phyloP scores from a whole-genome alignment of 2,113 vertebrate genomes.

The Elanoides forficatus region DNA sequence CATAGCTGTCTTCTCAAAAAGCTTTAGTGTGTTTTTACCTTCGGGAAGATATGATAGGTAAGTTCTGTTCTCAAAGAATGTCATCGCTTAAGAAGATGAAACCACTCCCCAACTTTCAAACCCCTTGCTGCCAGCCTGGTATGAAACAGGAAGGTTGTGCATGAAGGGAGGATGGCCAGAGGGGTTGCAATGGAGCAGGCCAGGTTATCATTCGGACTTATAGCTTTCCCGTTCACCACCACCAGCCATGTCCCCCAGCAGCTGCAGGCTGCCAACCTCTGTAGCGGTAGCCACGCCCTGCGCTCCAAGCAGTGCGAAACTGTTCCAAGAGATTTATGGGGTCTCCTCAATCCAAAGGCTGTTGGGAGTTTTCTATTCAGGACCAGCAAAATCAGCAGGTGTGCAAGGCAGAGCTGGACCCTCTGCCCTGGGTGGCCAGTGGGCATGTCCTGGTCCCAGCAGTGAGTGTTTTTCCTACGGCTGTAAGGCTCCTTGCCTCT shows the following conservation, averaged over 20 bases:
- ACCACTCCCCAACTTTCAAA: not conserved
- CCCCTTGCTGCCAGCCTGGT: not conserved
- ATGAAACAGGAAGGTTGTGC: not conserved
- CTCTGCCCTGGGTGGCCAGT: rapidly evolving
- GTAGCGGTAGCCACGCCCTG: no score
- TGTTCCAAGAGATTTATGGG: not conserved
- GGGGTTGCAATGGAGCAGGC: not conserved
- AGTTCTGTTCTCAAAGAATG: not conserved
- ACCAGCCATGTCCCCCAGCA: not conserved
- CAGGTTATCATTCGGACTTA: not conserved
- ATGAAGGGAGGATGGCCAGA: not conserved
- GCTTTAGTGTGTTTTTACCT: not conserved
- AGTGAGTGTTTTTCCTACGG: not conserved
- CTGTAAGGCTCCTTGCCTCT: not conserved
- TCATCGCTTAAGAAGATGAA: not conserved
- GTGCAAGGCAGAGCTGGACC: not conserved
- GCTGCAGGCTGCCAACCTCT: not conserved
- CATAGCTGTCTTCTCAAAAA: not conserved
- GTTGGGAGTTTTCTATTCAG: not conserved
- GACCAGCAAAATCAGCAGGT: not conserved
- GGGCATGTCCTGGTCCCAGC: not conserved
- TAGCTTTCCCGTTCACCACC: rapidly evolving
- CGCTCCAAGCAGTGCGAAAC: rapidly evolving
- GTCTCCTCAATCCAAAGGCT: not conserved
- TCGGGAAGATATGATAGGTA: rapidly evolving